Conservation (phyloP, 2,888 invertebrate species). For the Dioctria linearis region DNA sequence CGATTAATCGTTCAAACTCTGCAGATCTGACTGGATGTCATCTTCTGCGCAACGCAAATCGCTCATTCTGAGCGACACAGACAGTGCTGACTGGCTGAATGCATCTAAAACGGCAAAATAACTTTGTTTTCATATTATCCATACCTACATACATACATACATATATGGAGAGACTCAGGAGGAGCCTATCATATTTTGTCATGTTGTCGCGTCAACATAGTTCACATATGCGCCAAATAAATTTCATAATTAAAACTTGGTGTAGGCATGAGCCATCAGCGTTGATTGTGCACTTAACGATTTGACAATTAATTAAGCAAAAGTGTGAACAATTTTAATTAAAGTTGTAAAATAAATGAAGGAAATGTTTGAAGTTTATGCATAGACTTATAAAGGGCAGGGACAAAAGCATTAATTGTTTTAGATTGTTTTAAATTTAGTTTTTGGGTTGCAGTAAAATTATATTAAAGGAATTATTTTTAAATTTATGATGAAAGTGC, state of each 20-base stretch:
- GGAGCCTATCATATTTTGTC: conserved; percentile 23
- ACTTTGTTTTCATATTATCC: not conserved
- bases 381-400: too few relatives aligned
- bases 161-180: too few relatives aligned
- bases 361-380: not conserved
- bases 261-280: conserved; percentile 28
- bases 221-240: conserved; percentile 57
- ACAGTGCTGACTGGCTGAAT: not conserved
- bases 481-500: too few relatives aligned
- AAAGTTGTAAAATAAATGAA: conserved; percentile 42
- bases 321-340: conserved; percentile 71
- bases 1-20: conserved; percentile 20
- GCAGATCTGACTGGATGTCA: conserved; percentile 18
- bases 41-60: conserved; percentile 10
- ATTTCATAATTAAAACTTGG: conserved; percentile 58
- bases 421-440: too few relatives aligned
- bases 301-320: conserved; percentile 69
- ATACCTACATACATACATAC: too few relatives aligned
- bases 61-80: conserved; percentile 2
- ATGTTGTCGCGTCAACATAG: conserved; percentile 50
- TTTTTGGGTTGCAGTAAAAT: too few relatives aligned
- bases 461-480: too few relatives aligned
- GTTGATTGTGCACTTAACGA: conserved; percentile 62
- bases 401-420: too few relatives aligned
- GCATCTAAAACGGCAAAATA: conserved; percentile 1